A percentile compares a stretch with the other conserved stretches of the same genome.
Conservation (phyloP, 35 echinoderm and acorn worm genomes). For the Lytechinus variegatus region DNA sequence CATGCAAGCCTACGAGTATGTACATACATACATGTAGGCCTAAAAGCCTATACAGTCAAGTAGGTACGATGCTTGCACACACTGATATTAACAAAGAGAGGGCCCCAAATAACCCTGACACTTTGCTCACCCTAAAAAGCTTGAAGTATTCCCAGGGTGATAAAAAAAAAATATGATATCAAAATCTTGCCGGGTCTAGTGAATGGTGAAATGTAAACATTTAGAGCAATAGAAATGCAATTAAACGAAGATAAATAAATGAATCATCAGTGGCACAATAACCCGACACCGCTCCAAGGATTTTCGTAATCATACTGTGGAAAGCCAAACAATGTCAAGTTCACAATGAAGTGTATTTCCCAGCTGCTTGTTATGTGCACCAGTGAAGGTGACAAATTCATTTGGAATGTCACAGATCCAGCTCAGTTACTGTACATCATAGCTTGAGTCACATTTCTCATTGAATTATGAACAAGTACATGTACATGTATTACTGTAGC, state of each 20-base stretch:
- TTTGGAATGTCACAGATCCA: background rate
- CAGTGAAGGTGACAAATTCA: background rate
- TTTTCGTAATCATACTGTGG: background rate
- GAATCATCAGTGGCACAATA: background rate
- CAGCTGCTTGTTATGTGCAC: background rate
- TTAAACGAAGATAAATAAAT: background rate
- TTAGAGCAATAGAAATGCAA: background rate
- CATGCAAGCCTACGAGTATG: too few species aligned
- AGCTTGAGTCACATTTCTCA: too few species aligned
- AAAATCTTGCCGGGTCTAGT: background rate
- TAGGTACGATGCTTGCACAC: background rate
- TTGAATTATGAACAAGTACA: too few species aligned
- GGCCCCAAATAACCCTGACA: background rate
- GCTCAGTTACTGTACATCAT: background rate
- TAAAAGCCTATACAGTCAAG: background rate
- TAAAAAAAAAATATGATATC: background rate
- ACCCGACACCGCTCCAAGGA: background rate
- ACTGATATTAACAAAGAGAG: background rate
- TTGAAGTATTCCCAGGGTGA: background rate
- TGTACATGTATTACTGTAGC: too few species aligned
- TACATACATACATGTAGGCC: background rate
- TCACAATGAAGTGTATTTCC: background rate
- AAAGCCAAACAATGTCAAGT: conserved; percentile 10
- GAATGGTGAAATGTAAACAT: background rate
- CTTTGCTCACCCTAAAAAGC: background rate